A percentile compares a stretch with the other conserved stretches of the same genome.
phyloP scores from a whole-genome alignment of 2,113 vertebrate genomes.

The Oncorhynchus mykiss region DNA sequence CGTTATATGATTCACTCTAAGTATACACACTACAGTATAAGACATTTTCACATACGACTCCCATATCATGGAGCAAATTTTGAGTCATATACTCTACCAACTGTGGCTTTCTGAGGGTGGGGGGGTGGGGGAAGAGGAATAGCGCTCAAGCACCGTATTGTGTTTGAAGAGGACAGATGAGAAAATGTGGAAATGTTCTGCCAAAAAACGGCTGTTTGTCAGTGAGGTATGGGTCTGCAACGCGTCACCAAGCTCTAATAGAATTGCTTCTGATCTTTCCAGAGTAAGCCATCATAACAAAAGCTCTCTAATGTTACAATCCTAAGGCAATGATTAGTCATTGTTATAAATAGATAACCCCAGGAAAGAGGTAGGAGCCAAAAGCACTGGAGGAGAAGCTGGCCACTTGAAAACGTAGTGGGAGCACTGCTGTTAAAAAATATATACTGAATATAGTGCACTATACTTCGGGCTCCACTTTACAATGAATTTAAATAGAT shows the following conservation, averaged over 20 bases:
- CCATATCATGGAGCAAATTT: background rate
- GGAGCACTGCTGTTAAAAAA: slow-evolving; percentile 39
- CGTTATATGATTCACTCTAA: no score
- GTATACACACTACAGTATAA: background rate
- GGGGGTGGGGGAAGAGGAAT: background rate
- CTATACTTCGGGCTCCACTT: background rate
- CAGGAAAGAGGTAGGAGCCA: slow-evolving; percentile 25
- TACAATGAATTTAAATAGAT: background rate
- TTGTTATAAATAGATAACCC: slow-evolving; percentile 39
- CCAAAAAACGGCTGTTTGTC: slow-evolving; percentile 22
- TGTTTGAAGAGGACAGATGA: background rate
- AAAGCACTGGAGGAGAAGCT: slow-evolving; percentile 19
- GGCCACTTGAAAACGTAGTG: slow-evolving; percentile 30
- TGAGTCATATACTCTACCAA: background rate
- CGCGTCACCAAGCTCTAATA: slow-evolving; percentile 7
- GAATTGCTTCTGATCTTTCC: slow-evolving; percentile 27
- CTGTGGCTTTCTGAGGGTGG: background rate
- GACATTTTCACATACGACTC: background rate
- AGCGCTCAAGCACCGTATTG: slow-evolving; percentile 2
- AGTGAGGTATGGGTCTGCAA: slow-evolving; percentile 15
- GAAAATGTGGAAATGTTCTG: slow-evolving; percentile 3
- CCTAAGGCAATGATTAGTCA: slow-evolving; percentile 46
- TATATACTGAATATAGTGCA: slow-evolving; percentile 12
- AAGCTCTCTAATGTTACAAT: slow-evolving; percentile 24
- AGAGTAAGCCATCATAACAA: slow-evolving; percentile 34